These are phyloP conservation scores for Drosophila burlai DNA, from an alignment of 1,140 invertebrate species.

Conservation along the genomic window DNA sequence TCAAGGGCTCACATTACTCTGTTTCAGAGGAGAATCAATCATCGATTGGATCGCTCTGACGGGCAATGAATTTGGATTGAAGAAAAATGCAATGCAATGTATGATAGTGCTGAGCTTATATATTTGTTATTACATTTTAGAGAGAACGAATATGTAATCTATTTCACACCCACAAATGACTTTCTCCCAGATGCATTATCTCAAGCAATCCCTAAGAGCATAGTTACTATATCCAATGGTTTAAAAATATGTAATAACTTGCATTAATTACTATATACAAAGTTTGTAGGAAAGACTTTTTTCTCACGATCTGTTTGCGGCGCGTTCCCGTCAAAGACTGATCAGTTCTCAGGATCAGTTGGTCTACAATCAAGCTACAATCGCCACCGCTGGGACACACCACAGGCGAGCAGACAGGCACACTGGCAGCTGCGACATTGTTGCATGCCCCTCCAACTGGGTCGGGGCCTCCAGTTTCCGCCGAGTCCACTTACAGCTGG, in stretches of 20 bases:
- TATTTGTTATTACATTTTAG: too few relatives aligned
- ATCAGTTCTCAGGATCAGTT: conserved; percentile 54
- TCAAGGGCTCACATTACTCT: conserved; percentile 65
- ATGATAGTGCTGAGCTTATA: too few relatives aligned
- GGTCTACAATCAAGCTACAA: conserved; percentile 63
- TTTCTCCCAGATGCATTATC: not conserved
- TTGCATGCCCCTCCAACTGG: conserved; percentile 56
- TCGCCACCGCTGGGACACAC: conserved; percentile 55
- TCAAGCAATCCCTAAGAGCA: not conserved
- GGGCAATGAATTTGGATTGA: conserved; percentile 15
- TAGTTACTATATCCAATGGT: not conserved
- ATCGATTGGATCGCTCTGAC: conserved; percentile 36
- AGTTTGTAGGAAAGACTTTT: not conserved
- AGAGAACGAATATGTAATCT: too few relatives aligned
- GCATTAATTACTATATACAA: not conserved
- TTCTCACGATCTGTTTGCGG: conserved; percentile 68
- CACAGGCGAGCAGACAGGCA: conserved; percentile 26
- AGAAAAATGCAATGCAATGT: conserved; percentile 6
- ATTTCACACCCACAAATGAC: not conserved
- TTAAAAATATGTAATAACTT: not conserved
- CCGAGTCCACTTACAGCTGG: conserved; percentile 75
- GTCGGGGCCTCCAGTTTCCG: conserved; percentile 60
- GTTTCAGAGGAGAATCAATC: conserved; percentile 62
- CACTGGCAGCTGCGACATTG: conserved; percentile 42
- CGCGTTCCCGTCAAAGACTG: conserved; percentile 53